Evolutionary conservation across 2,113 vertebrate genomes (phyloP).

Genomic region (Pipra filicauda): DNA sequence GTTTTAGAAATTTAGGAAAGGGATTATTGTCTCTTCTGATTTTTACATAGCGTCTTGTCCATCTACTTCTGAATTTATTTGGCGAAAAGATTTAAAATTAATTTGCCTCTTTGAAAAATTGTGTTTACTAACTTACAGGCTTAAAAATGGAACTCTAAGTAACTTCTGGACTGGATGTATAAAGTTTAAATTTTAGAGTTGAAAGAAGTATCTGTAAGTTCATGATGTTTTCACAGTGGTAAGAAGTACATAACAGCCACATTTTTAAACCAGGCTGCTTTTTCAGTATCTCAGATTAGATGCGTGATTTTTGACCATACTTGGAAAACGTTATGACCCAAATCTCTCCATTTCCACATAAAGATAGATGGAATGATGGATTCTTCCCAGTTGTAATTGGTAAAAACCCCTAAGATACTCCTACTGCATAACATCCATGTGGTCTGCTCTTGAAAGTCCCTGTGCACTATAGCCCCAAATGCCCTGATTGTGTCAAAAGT

Average conservation of each 20-base stretch:
- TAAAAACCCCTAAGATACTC: background rate
- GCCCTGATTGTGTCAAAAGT: background rate
- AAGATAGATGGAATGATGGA: background rate
- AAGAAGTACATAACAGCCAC: background rate
- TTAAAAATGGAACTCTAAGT: background rate
- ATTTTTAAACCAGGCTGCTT: background rate
- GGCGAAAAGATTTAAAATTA: background rate
- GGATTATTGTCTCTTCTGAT: background rate
- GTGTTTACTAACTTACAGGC: background rate
- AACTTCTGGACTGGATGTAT: background rate
- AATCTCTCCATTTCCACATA: background rate
- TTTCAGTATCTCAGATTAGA: background rate
- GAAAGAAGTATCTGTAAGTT: background rate
- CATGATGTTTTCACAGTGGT: background rate
- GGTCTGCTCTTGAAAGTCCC: background rate
- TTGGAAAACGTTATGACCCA: background rate
- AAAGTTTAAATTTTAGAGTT: background rate
- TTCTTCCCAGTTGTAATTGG: background rate
- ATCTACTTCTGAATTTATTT: background rate
- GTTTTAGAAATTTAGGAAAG: background rate
- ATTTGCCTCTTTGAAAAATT: background rate
- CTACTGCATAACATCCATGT: background rate
- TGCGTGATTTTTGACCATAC: background rate
- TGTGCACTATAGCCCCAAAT: rapidly evolving
- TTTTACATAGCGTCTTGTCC: background rate